phyloP scores from a whole-genome alignment of 1,140 invertebrate species.

The Ceratina calcarata region DNA sequence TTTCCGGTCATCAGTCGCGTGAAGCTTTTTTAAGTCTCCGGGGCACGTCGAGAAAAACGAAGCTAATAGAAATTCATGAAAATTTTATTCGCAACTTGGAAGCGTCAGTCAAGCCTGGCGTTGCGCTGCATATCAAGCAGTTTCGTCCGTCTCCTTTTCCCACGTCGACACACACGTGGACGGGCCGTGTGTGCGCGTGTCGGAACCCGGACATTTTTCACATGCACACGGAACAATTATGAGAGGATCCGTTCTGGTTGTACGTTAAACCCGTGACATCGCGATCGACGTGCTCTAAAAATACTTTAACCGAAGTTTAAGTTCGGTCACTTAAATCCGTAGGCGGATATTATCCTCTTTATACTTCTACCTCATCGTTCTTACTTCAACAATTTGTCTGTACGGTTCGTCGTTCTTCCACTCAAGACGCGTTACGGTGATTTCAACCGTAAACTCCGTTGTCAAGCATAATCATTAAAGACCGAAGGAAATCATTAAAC shows the following conservation, averaged over 20 bases:
- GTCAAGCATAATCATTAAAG: constrained; percentile 4
- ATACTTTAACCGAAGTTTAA: not conserved
- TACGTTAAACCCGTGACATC: constrained; percentile 12
- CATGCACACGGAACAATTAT: not conserved
- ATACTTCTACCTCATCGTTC: no score
- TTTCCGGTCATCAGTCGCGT: constrained; percentile 18
- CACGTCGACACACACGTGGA: constrained; percentile 18
- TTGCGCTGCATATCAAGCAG: constrained; percentile 77
- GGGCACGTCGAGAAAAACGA: constrained; percentile 73
- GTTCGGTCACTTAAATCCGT: not conserved
- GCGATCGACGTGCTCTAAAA: constrained; percentile 20
- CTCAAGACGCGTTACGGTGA: constrained; percentile 5
- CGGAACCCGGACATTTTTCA: not conserved
- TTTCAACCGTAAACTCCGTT: constrained; percentile 8
- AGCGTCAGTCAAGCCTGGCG: constrained; percentile 78
- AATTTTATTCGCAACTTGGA: constrained; percentile 80
- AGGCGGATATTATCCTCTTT: not conserved
- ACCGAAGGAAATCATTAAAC: constrained; percentile 22
- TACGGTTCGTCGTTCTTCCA: not conserved
- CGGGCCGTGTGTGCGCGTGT: not conserved
- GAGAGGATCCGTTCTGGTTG: not conserved
- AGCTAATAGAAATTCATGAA: constrained; percentile 81
- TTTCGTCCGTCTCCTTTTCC: constrained; percentile 45
- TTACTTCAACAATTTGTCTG: not conserved
- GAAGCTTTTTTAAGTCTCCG: constrained; percentile 63